Conservation (phyloP, 2,888 invertebrate species). For the Icerya purchasi region DNA sequence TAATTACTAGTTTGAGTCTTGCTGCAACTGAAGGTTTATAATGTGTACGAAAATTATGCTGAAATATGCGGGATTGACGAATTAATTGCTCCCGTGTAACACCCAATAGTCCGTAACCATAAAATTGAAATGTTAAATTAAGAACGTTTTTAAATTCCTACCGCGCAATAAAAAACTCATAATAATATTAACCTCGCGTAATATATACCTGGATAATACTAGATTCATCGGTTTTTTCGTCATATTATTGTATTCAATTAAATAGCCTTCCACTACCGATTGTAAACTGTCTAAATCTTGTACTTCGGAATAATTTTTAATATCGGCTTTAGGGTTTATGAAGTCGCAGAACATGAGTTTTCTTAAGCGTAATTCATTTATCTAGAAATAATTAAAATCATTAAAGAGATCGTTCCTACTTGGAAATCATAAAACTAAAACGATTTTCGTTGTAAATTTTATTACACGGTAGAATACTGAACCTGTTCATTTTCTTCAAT, state of each 20-base stretch:
- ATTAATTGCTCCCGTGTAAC: too few species aligned
- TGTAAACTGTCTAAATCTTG: conserved; percentile 57
- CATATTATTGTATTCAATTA: conserved; percentile 84
- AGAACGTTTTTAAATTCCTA: too few species aligned
- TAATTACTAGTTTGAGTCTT: too few species aligned
- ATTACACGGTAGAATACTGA: too few species aligned
- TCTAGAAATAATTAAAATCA: conserved; percentile 26
- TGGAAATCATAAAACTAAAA: too few species aligned
- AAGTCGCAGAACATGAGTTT: conserved; percentile 86
- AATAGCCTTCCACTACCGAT: conserved; percentile 63
- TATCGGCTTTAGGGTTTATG: conserved; percentile 77
- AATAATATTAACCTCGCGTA: background rate
- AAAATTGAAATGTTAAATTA: too few species aligned
- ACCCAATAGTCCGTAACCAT: too few species aligned
- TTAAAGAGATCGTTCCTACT: too few species aligned
- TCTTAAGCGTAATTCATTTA: conserved; percentile 61
- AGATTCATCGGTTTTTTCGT: conserved; percentile 91
- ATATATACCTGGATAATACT: conserved; percentile 53
- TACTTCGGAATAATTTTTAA: conserved; percentile 72
- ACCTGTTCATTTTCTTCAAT: conserved; percentile 16
- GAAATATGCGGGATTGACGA: too few species aligned
- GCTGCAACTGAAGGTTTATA: too few species aligned
- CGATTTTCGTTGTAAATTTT: too few species aligned
- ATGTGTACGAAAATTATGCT: too few species aligned
- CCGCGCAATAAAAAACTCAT: background rate